phyloP scores from a whole-genome alignment of 2,113 vertebrate genomes.

The Corapipo altera region DNA sequence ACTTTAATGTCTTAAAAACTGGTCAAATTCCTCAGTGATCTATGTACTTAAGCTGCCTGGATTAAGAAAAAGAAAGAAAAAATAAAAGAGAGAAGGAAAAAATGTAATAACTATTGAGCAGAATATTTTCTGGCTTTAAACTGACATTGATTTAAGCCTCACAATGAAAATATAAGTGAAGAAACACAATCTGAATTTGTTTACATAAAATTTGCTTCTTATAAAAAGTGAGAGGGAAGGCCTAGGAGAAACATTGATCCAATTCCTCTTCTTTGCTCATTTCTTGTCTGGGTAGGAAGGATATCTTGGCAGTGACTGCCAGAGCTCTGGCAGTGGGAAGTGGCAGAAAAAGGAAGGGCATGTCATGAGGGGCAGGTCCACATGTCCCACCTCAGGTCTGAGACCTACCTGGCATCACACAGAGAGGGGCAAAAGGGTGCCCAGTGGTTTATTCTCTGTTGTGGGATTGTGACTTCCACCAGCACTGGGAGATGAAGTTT shows the following conservation, averaged over 20 bases:
- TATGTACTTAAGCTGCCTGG: background rate
- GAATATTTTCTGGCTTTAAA: slow-evolving; percentile 46
- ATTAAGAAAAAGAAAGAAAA: background rate
- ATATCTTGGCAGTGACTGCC: background rate
- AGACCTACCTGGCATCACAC: background rate
- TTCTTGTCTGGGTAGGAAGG: background rate
- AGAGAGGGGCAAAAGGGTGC: background rate
- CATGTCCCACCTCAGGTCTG: background rate
- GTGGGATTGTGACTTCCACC: accelerated
- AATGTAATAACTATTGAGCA: slow-evolving; percentile 37
- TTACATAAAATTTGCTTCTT: slow-evolving; percentile 13
- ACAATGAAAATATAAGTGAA: slow-evolving; percentile 27
- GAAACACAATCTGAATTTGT: slow-evolving; percentile 21
- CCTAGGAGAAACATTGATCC: background rate
- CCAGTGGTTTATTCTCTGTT: accelerated
- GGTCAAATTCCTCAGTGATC: background rate
- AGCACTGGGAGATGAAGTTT: background rate
- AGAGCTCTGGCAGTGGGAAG: background rate
- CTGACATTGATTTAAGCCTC: slow-evolving; percentile 44
- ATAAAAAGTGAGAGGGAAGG: background rate
- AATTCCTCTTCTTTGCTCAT: background rate
- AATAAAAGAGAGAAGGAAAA: background rate
- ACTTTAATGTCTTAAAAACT: background rate
- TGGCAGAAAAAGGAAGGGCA: background rate
- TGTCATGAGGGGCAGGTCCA: background rate